These are phyloP conservation scores for Callochromis pleurospilus DNA, from an alignment of 2,113 vertebrate species.

Conservation along the genomic window DNA sequence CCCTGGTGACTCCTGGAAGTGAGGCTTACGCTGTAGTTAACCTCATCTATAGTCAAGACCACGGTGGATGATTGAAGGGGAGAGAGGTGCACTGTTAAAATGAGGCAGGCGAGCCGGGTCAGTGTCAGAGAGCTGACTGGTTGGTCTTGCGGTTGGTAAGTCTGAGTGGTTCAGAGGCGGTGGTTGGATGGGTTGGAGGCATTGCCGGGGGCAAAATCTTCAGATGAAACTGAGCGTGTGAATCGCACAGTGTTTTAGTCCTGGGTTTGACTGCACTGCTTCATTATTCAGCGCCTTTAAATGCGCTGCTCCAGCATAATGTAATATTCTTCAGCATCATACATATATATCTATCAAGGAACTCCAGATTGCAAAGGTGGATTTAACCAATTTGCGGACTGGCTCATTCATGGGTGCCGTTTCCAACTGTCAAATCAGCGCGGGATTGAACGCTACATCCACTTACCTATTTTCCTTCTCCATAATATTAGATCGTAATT, in stretches of 20 bases:
- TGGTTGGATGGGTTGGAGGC: conserved; percentile 59
- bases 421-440: conserved; percentile 1
- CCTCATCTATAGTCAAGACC: conserved; percentile 67
- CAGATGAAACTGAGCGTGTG: conserved; percentile 73
- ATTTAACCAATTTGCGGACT: neutral
- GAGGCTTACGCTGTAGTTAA: conserved; percentile 69
- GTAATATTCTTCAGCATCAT: neutral
- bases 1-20: conserved; percentile 68
- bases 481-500: conserved; percentile 6
- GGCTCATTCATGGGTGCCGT: neutral
- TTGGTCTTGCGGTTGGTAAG: conserved; percentile 28
- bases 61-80: conserved; percentile 62
- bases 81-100: conserved; percentile 59
- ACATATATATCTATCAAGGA: neutral
- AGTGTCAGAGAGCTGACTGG: conserved; percentile 47
- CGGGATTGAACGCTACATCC: neutral
- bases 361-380: neutral
- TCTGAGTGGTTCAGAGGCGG: conserved; percentile 38
- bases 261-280: conserved; percentile 25
- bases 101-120: conserved; percentile 24
- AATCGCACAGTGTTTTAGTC: conserved; percentile 52
- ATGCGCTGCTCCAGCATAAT: conserved; percentile 2
- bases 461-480: neutral
- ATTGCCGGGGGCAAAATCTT: conserved; percentile 57
- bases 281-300: conserved; percentile 66